Base-by-base conservation (phyloP, 2,113 vertebrate genomes). In the Apistogramma diplotaenia region DNA sequence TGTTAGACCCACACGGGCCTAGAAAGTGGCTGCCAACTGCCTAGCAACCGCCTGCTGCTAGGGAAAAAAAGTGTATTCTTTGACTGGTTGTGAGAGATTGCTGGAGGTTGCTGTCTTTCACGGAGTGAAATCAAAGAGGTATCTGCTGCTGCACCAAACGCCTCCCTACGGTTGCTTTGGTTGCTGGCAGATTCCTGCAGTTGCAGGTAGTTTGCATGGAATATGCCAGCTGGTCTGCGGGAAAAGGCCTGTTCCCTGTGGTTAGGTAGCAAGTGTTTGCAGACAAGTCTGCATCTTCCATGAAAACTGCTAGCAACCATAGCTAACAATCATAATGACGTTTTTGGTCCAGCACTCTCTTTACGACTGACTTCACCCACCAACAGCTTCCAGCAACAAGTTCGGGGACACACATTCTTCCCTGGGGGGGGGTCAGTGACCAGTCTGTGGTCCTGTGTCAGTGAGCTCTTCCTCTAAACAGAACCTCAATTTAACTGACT, bases 11-110 rank as follows among this genome's bases (percentile, higher is more conserved):
- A 11, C 27, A 59, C 31, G 33, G 56, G 4, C 56, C 25, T 18
- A 18, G 16, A 58, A 29, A 58, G 8, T 0, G 18, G 15, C 0
- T 58, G 27, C 18, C 25, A 5, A 16, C n/a, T 23, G 33, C 37
- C 37, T 40, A 9, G 37, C 10, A 40, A 40, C 37, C 37, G 12
- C 37, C 37, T 3, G 37, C 10, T 40, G 37, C 37, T 40, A 7
- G 49, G 12, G 0, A 23, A 61, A 37, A 62, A 18, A 46, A 5
- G n/a, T 62, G n/a, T 23, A 23, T 40, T 16, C 60, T 2, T 23
- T 6, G 23, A 40, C 12, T 4, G 0, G n/a, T 62, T 40, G 60
- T 1, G n/a, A 40, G 33, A 40, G 21, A 62, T 40, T 40, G 2
- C 21, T 43, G 13, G 60, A 16, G 21, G 13, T 3, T 18, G 15